These are phyloP conservation scores for Andricus grossulariae DNA, from an alignment of 1,140 invertebrate genomes.

Conservation along the genomic window DNA sequence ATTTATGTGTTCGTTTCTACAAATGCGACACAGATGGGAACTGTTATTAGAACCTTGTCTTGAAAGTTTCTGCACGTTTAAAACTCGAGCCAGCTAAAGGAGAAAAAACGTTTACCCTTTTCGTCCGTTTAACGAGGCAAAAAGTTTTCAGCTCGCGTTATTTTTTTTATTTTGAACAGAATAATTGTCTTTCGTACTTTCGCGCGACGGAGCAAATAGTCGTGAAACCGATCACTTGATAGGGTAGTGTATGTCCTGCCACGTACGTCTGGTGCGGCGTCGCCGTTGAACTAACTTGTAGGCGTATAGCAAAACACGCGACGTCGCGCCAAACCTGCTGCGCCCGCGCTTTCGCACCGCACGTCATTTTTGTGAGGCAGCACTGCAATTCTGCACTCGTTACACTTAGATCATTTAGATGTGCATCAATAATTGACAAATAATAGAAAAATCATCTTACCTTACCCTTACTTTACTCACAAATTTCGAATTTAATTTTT, in stretches of 20 bases:
- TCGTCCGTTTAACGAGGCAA: neutral
- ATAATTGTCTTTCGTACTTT: conserved; percentile 2
- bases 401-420: too few relatives aligned
- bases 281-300: conserved; percentile 64
- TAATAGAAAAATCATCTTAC: too few relatives aligned
- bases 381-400: neutral
- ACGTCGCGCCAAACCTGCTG: conserved; percentile 41
- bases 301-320: conserved; percentile 44
- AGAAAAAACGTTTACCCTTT: neutral
- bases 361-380: neutral
- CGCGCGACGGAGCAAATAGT: conserved; percentile 12
- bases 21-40: neutral
- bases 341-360: conserved; percentile 38
- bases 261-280: conserved; percentile 63
- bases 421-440: too few relatives aligned
- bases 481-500: too few relatives aligned
- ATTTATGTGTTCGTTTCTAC: neutral
- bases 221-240: conserved; percentile 20
- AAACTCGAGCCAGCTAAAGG: neutral
- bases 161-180: neutral
- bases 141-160: neutral
- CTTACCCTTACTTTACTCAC: too few relatives aligned
- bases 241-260: conserved; percentile 43
- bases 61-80: neutral
- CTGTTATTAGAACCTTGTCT: neutral